Conservation (phyloP, 2,113 vertebrate species). For the Falcunculus frontatus region DNA sequence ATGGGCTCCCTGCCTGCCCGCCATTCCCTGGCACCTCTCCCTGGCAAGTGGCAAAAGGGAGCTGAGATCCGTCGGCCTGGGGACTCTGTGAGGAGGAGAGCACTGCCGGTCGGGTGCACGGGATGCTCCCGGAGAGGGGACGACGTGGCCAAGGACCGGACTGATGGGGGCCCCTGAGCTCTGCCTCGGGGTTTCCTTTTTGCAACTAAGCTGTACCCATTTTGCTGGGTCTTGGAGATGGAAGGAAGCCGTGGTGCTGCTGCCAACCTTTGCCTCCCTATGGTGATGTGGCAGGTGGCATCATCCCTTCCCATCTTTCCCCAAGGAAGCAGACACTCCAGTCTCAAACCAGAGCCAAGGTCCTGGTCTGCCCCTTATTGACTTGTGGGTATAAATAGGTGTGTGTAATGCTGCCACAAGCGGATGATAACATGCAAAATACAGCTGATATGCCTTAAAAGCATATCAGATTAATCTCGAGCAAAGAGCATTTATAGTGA, state of each 20-base stretch:
- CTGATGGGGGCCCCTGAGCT: neutral
- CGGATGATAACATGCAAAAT: neutral
- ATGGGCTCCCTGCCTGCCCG: neutral
- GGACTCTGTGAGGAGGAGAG: neutral
- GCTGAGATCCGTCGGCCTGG: accelerated
- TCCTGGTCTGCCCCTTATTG: neutral
- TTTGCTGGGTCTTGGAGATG: neutral
- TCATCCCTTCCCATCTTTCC: neutral
- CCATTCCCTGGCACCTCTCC: neutral
- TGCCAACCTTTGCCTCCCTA: neutral
- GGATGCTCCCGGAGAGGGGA: neutral
- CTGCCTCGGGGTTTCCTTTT: neutral
- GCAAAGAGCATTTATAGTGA: neutral
- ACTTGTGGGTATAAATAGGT: neutral
- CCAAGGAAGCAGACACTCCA: neutral
- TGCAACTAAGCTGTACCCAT: neutral
- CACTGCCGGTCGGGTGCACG: accelerated
- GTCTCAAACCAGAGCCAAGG: neutral
- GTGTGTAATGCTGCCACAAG: neutral
- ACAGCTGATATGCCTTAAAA: neutral
- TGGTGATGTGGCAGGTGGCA: neutral
- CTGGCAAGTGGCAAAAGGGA: neutral
- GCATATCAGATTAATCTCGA: neutral
- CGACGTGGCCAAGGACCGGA: accelerated
- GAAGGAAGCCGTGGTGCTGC: neutral